phyloP scores from a whole-genome alignment of 1,140 invertebrate species.

The Zophobas atratus region DNA sequence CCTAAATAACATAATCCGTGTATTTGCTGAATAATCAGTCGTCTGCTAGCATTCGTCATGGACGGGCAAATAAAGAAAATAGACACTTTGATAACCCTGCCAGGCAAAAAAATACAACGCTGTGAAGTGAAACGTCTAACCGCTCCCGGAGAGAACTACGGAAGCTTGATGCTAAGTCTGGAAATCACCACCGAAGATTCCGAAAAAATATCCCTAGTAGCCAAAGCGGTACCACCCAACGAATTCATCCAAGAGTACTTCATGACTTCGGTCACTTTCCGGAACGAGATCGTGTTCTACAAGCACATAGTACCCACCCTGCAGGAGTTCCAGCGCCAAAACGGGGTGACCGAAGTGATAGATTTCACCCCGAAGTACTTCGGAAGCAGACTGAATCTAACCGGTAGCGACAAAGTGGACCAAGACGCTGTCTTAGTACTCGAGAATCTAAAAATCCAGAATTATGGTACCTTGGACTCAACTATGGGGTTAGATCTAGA shows the following conservation, averaged over 20 bases:
- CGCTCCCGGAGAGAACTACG: no score
- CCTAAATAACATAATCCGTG: no score
- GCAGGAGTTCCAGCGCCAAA: slow-evolving; percentile 51
- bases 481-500: slow-evolving; percentile 64
- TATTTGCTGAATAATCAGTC: no score
- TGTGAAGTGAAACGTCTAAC: no score
- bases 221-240: slow-evolving; percentile 66
- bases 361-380: slow-evolving; percentile 53
- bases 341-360: slow-evolving; percentile 45
- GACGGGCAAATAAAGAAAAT: no score
- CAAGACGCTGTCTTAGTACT: slow-evolving; percentile 63
- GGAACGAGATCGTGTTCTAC: slow-evolving; percentile 63
- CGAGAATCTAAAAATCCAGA: slow-evolving; percentile 64
- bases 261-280: slow-evolving; percentile 66
- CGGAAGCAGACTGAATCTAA: slow-evolving; percentile 53
- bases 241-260: slow-evolving; percentile 64
- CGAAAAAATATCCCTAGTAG: no score
- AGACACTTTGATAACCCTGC: no score
- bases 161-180: no score
- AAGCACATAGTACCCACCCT: slow-evolving; percentile 54
- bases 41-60: no score
- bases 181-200: no score
- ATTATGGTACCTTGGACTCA: slow-evolving; percentile 62
- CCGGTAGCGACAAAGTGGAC: slow-evolving; percentile 53
- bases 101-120: no score